These are phyloP conservation scores for Merluccius polli DNA, from an alignment of 2,797 vertebrate genomes.

Conservation along the genomic window DNA sequence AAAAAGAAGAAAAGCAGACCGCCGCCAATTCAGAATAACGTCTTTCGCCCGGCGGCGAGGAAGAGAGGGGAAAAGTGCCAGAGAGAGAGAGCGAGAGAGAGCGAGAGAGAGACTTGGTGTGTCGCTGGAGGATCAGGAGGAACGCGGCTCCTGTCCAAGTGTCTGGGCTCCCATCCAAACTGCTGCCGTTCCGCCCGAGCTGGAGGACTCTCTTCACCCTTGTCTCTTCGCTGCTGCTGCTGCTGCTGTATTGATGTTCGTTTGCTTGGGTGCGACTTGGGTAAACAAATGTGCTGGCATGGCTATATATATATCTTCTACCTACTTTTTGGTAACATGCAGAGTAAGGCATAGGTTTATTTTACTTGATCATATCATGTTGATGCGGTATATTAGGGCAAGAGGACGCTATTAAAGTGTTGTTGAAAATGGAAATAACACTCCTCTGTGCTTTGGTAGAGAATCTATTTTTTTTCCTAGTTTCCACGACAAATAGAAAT, in stretches of 20 bases:
- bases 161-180: neutral
- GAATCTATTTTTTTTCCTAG: neutral
- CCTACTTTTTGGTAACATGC: conserved; percentile 44
- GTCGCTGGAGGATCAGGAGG: neutral
- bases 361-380: neutral
- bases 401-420: neutral
- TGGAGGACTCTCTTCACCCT: neutral
- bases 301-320: conserved; percentile 3
- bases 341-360: conserved; percentile 10
- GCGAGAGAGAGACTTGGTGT: neutral
- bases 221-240: neutral
- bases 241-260: neutral
- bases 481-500: neutral
- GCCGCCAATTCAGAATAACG: too few species aligned
- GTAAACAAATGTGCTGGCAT: neutral
- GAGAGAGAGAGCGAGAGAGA: too few species aligned
- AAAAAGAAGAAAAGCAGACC: too few species aligned
- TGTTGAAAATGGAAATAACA: neutral
- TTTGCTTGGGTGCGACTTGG: neutral
- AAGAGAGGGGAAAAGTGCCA: too few species aligned
- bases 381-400: neutral
- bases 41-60: too few species aligned
- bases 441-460: neutral
- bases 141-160: neutral
- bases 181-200: neutral